Evolutionary conservation across 2,888 invertebrate genomes (phyloP).

Genomic region (Ornithoptera priamus): DNA sequence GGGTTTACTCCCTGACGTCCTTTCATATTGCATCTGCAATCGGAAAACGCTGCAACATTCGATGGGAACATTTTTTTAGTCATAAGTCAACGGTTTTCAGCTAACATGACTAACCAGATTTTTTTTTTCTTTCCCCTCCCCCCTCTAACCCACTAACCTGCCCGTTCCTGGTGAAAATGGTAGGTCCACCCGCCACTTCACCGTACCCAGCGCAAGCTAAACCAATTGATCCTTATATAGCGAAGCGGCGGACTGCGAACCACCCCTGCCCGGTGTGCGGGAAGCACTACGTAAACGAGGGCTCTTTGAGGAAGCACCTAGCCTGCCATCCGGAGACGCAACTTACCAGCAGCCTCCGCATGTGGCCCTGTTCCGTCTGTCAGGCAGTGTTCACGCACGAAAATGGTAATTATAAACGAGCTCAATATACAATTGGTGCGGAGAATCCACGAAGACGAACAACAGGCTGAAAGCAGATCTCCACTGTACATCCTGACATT

Average conservation of each 20-base stretch:
- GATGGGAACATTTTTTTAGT: constrained; percentile 12
- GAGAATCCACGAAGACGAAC: neutral
- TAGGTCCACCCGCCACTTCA: constrained; percentile 82
- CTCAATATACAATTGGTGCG: neutral
- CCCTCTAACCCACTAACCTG: constrained; percentile 72
- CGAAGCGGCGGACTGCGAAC: constrained; percentile 95
- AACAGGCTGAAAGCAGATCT: neutral
- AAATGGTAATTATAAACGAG: constrained; percentile 84
- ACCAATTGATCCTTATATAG: constrained; percentile 89
- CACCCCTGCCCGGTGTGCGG: constrained; percentile 97
- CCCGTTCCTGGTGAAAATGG: constrained; percentile 75
- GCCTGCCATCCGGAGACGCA: constrained; percentile 96
- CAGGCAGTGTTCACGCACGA: constrained; percentile 97
- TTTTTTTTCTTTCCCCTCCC: constrained; percentile 51
- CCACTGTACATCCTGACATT: neutral
- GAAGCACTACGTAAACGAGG: constrained; percentile 87
- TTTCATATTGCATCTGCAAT: neutral
- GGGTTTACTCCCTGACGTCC: neutral
- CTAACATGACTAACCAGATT: constrained; percentile 68
- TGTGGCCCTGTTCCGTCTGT: constrained; percentile 98
- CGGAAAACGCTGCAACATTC: neutral
- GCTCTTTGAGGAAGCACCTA: constrained; percentile 83
- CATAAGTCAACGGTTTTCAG: constrained; percentile 44
- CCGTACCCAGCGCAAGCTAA: constrained; percentile 79
- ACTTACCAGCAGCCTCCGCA: constrained; percentile 91